Evolutionary conservation across 2,113 vertebrate species (phyloP).

Genomic region (Engraulis encrasicolus): DNA sequence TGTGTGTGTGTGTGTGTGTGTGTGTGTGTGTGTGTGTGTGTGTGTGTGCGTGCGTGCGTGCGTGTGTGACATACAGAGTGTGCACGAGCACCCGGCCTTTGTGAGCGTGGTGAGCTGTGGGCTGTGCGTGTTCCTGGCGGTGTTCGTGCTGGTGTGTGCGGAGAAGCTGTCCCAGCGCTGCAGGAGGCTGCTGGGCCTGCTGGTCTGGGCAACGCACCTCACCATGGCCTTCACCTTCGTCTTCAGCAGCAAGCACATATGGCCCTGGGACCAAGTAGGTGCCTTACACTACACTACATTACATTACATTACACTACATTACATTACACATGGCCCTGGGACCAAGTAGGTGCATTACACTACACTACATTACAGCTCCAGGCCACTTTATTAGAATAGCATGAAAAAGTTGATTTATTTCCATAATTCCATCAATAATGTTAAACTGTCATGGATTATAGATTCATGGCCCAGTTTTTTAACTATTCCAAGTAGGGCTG

Average conservation of each 20-base stretch:
- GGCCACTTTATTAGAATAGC: no score
- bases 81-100: constrained; percentile 69
- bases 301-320: no score
- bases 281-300: no score
- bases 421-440: no score
- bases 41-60: constrained; percentile 33
- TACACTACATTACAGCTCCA: no score
- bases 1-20: background rate
- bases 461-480: no score
- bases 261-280: constrained; percentile 75
- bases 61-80: constrained; percentile 62
- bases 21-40: constrained; percentile 36
- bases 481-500: no score
- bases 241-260: constrained; percentile 62
- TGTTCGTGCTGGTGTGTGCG: constrained; percentile 83
- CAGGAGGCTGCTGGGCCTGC: constrained; percentile 78
- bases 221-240: constrained; percentile 85
- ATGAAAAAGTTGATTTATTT: no score
- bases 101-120: constrained; percentile 77
- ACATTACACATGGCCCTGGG: no score
- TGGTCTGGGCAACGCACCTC: constrained; percentile 87
- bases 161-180: constrained; percentile 83
- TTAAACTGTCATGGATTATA: no score
- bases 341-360: constrained; percentile 94
- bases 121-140: constrained; percentile 80